Evolutionary conservation across 2,888 invertebrate species (phyloP).

Genomic region (Cryptophagus acutangulus): DNA sequence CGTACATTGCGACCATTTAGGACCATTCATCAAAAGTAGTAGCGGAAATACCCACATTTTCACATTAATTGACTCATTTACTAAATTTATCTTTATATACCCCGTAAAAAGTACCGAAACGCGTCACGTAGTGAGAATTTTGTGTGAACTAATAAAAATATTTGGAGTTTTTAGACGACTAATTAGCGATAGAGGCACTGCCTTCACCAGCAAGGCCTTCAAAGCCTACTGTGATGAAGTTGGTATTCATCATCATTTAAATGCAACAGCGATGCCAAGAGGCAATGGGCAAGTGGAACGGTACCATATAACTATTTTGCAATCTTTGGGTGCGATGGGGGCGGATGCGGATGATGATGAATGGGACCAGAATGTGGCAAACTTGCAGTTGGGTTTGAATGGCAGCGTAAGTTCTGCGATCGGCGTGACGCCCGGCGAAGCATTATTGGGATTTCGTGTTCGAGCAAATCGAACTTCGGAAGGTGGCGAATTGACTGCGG

Average conservation of each 20-base stretch:
- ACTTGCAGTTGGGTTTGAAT: slow-evolving; percentile 16
- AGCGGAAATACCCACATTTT: slow-evolving; percentile 21
- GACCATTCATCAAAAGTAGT: slow-evolving; percentile 19
- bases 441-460: too few species aligned
- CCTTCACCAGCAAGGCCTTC: slow-evolving; percentile 13
- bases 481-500: not conserved
- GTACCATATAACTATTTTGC: slow-evolving; percentile 11
- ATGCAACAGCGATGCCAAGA: slow-evolving; percentile 6
- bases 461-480: too few species aligned
- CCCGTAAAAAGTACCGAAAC: slow-evolving; percentile 5
- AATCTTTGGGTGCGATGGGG: slow-evolving; percentile 12
- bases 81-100: slow-evolving; percentile 19
- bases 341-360: slow-evolving; percentile 6
- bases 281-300: slow-evolving; percentile 17
- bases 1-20: slow-evolving; percentile 23
- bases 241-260: not conserved
- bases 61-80: slow-evolving; percentile 24
- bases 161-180: slow-evolving; percentile 10
- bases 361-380: slow-evolving; percentile 14
- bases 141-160: slow-evolving; percentile 6
- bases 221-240: slow-evolving; percentile 6
- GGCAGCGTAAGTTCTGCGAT: slow-evolving; percentile 13
- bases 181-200: slow-evolving; percentile 11
- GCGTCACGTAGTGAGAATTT: slow-evolving; percentile 1
- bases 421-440: slow-evolving; percentile 16